A percentile compares a stretch with the other conserved stretches of the same genome.
Conservation (phyloP, 1,140 invertebrate species). For the Leucophenga varia region DNA sequence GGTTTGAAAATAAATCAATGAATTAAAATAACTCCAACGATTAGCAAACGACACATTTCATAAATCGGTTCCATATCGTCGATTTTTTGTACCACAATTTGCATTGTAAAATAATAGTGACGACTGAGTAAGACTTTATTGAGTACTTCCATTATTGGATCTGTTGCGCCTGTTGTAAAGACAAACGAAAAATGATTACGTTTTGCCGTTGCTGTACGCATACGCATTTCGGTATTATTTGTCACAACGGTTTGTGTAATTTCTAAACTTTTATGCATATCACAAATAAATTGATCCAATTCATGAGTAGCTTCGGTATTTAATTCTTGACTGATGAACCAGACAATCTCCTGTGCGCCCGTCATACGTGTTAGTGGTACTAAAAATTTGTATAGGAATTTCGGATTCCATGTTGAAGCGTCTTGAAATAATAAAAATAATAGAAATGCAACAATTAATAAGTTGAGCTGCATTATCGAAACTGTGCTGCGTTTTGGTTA, state of each 20-base stretch:
- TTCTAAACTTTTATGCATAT: slow-evolving; percentile 10
- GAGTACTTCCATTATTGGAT: slow-evolving; percentile 37
- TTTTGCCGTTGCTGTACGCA: slow-evolving; percentile 21
- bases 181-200: slow-evolving; percentile 32
- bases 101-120: slow-evolving; percentile 28
- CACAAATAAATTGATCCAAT: slow-evolving; percentile 26
- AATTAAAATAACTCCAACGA: slow-evolving; percentile 30
- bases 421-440: too few species aligned
- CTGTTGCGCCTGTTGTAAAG: slow-evolving; percentile 23
- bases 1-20: slow-evolving; percentile 33
- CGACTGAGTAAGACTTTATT: slow-evolving; percentile 24
- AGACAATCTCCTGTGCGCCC: slow-evolving; percentile 42
- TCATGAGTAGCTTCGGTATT: slow-evolving; percentile 6
- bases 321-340: slow-evolving; percentile 34
- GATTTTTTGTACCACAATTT: slow-evolving; percentile 26
- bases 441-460: too few species aligned
- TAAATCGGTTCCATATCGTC: slow-evolving; percentile 24
- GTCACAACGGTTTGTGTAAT: slow-evolving; percentile 27
- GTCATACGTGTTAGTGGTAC: too few species aligned
- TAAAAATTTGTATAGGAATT: too few species aligned
- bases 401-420: too few species aligned
- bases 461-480: too few species aligned
- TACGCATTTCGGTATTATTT: slow-evolving; percentile 30
- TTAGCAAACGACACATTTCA: slow-evolving; percentile 19
- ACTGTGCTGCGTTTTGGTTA: too few species aligned